A percentile compares a stretch with the other conserved stretches of the same genome.
These are phyloP conservation scores for Pycnomerus fuliginosus DNA, from an alignment of 2,888 invertebrate genomes.

Conservation along the genomic window DNA sequence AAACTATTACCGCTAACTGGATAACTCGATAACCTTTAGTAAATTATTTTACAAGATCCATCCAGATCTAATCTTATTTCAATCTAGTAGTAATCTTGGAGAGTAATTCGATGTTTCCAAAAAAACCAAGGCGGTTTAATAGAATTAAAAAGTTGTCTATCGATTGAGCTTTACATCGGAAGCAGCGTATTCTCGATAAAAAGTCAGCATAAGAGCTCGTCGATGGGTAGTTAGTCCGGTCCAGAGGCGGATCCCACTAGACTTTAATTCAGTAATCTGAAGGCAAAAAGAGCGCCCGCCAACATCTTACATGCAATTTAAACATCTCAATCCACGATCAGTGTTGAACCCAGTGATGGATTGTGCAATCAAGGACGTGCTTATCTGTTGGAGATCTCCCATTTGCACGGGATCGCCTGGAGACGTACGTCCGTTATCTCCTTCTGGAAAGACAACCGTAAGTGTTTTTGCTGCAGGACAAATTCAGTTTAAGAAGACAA, in stretches of 20 bases:
- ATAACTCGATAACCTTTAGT: no score
- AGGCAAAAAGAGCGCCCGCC: constrained; percentile 37
- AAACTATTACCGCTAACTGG: no score
- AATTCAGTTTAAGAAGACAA: constrained; percentile 41
- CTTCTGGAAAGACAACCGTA: constrained; percentile 29
- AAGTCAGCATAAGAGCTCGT: constrained; percentile 14
- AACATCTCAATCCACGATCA: constrained; percentile 44
- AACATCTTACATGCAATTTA: constrained; percentile 45
- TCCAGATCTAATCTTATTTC: no score
- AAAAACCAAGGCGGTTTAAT: no score
- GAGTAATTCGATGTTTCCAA: no score
- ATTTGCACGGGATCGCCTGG: constrained; percentile 34
- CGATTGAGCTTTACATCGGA: constrained; percentile 23
- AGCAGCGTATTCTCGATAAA: constrained; percentile 13
- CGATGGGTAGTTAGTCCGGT: constrained; percentile 28
- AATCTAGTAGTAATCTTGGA: no score
- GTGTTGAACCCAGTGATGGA: constrained; percentile 44
- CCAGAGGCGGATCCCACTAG: constrained; percentile 23
- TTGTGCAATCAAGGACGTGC: constrained; percentile 42
- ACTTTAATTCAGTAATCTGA: constrained; percentile 43
- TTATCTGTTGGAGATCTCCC: constrained; percentile 37
- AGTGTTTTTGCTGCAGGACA: constrained; percentile 43
- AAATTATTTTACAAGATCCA: no score
- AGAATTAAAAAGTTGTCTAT: constrained; percentile 31
- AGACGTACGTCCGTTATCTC: constrained; percentile 42